These are phyloP conservation scores for Vespertilio murinus DNA, from an alignment of 2,797 vertebrate species.

Conservation along the genomic window DNA sequence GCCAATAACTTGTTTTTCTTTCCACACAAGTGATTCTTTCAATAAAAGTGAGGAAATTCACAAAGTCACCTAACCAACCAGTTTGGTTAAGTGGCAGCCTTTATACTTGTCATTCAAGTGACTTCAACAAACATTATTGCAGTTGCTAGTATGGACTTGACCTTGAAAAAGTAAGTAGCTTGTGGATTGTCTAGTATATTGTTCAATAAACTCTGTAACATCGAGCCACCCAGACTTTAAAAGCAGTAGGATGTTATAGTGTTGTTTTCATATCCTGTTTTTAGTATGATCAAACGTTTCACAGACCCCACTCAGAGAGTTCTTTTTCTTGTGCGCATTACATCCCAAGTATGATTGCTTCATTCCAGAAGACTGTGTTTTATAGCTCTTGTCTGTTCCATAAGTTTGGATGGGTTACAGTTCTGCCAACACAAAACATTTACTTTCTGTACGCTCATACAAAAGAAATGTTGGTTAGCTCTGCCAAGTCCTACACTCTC, in stretches of 20 bases:
- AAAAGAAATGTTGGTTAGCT: slow-evolving; percentile 48
- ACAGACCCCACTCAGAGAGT: slow-evolving; percentile 13
- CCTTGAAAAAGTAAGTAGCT: slow-evolving; percentile 49
- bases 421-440: slow-evolving; percentile 61
- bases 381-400: slow-evolving; percentile 32
- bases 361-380: slow-evolving; percentile 28
- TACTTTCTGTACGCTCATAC: slow-evolving; percentile 39
- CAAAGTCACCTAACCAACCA: slow-evolving; percentile 54
- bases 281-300: slow-evolving; percentile 62
- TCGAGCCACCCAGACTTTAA: slow-evolving; percentile 52
- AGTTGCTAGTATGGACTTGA: slow-evolving; percentile 67
- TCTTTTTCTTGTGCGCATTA: slow-evolving; percentile 30
- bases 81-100: slow-evolving; percentile 54
- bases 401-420: slow-evolving; percentile 37
- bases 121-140: slow-evolving; percentile 61
- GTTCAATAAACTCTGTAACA: slow-evolving; percentile 35
- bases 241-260: slow-evolving; percentile 39
- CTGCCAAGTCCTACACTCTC: slow-evolving; percentile 41
- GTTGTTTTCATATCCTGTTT: slow-evolving; percentile 65
- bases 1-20: slow-evolving; percentile 53
- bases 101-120: slow-evolving; percentile 57
- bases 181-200: slow-evolving; percentile 58
- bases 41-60: slow-evolving; percentile 35
- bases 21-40: slow-evolving; percentile 54
- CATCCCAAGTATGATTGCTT: slow-evolving; percentile 41